A percentile compares a stretch with the other conserved stretches of the same genome.
phyloP scores from a whole-genome alignment of 2,113 vertebrate species.

The Myotis yumanensis region DNA sequence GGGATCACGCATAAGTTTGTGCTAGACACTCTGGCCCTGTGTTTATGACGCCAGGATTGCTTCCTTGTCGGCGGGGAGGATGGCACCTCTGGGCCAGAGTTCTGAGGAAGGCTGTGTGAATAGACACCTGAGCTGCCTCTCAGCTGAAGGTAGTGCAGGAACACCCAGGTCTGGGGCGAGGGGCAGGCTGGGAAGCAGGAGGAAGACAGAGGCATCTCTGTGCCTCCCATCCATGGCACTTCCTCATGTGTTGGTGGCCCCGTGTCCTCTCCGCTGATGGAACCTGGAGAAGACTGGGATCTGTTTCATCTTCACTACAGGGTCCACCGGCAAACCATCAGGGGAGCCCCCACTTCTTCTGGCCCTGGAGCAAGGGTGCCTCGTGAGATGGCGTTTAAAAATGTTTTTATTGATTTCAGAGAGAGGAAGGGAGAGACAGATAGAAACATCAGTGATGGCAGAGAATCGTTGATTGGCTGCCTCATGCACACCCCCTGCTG shows the following conservation, averaged over 20 bases:
- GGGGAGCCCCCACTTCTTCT: neutral
- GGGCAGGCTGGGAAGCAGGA: neutral
- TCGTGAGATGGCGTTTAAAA: neutral
- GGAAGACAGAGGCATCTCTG: neutral
- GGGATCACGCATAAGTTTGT: neutral
- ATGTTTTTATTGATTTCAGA: too few species aligned
- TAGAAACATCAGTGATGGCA: too few species aligned
- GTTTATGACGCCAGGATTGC: neutral
- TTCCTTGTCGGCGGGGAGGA: neutral
- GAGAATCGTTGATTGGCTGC: too few species aligned
- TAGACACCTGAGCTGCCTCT: neutral
- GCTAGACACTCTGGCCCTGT: neutral
- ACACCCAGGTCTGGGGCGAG: neutral
- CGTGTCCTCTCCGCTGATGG: neutral
- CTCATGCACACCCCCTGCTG: too few species aligned
- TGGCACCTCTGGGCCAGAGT: neutral
- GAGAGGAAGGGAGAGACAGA: too few species aligned
- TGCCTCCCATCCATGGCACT: rapidly evolving
- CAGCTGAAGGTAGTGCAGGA: neutral
- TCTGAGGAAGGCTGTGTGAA: neutral
- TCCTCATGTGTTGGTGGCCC: neutral
- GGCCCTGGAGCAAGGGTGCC: neutral
- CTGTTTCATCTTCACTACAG: rapidly evolving
- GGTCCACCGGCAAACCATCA: neutral
- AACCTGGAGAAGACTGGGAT: neutral